Evolutionary conservation across 1,140 invertebrate species (phyloP).

Genomic region (Homalodisca vitripennis): DNA sequence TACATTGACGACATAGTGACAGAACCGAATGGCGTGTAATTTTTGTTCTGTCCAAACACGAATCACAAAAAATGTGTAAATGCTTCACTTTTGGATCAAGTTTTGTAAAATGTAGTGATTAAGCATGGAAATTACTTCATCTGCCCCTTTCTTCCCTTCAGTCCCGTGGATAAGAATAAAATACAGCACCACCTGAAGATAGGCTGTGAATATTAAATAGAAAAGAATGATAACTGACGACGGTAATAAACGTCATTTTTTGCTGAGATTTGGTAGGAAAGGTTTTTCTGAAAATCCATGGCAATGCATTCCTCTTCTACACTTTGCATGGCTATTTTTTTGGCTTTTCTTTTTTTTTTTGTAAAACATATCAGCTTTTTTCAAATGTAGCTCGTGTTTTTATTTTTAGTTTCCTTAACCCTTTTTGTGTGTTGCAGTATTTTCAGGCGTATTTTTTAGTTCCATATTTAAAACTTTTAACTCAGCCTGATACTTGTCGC

Average conservation of each 20-base stretch:
- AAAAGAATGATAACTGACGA: constrained; percentile 31
- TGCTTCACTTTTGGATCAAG: constrained; percentile 16
- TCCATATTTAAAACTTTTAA: neutral
- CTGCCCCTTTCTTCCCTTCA: constrained; percentile 31
- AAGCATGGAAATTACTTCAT: constrained; percentile 35
- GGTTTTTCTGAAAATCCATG: constrained; percentile 36
- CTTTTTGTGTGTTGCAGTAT: too few relatives aligned
- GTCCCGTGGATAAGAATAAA: constrained; percentile 36
- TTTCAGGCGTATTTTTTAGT: neutral
- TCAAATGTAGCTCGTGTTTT: too few relatives aligned
- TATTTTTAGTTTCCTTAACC: too few relatives aligned
- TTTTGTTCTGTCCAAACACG: constrained; percentile 33
- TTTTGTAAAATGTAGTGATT: constrained; percentile 29
- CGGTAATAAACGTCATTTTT: constrained; percentile 37
- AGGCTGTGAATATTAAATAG: constrained; percentile 33
- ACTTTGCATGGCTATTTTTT: neutral
- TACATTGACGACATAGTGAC: constrained; percentile 29
- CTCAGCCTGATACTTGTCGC: neutral
- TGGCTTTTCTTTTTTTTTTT: constrained; percentile 24
- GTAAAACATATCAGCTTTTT: constrained; percentile 34
- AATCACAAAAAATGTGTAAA: constrained; percentile 34
- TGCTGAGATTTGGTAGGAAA: constrained; percentile 28
- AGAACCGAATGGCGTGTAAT: constrained; percentile 28
- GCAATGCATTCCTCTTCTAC: constrained; percentile 27
- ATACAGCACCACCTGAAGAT: constrained; percentile 17